These are phyloP conservation scores for Parochlus steinenii DNA, from an alignment of 2,888 invertebrate genomes.

Conservation along the genomic window DNA sequence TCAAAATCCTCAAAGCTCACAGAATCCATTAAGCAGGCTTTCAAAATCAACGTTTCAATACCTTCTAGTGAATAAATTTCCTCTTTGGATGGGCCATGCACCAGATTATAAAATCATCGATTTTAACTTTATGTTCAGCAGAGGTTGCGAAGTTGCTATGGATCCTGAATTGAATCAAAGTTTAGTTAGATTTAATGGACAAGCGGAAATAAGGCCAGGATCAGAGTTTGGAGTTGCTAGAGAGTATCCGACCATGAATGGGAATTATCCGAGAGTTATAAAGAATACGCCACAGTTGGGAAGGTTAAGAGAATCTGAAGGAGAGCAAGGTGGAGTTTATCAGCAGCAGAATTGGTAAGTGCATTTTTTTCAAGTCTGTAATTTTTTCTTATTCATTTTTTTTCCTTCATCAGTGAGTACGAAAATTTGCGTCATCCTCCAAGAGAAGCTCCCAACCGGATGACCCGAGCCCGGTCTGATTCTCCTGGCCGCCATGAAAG, in stretches of 20 bases:
- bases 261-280: slow-evolving; percentile 20
- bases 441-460: too few relatives aligned
- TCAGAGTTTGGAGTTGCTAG: slow-evolving; percentile 16
- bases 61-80: slow-evolving; percentile 47
- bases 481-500: slow-evolving; percentile 25
- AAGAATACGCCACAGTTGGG: slow-evolving; percentile 22
- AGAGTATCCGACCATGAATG: slow-evolving; percentile 11
- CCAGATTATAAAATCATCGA: slow-evolving; percentile 35
- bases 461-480: slow-evolving; percentile 26
- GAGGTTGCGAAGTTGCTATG: slow-evolving; percentile 21
- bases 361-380: too few relatives aligned
- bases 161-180: slow-evolving; percentile 17
- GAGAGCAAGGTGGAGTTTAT: slow-evolving; percentile 13
- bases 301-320: slow-evolving; percentile 22
- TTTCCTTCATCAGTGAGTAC: too few relatives aligned
- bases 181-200: slow-evolving; percentile 26
- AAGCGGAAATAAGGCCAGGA: slow-evolving; percentile 23
- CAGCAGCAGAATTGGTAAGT: not conserved
- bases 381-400: too few relatives aligned
- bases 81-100: slow-evolving; percentile 41
- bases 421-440: too few relatives aligned
- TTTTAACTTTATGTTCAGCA: slow-evolving; percentile 33
- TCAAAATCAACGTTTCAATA: slow-evolving; percentile 46
- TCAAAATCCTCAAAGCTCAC: too few relatives aligned
- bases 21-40: slow-evolving; percentile 32